A percentile compares a stretch with the other conserved stretches of the same genome.
Conservation (phyloP, 2,888 invertebrate species). For the Pinctada fucata region DNA sequence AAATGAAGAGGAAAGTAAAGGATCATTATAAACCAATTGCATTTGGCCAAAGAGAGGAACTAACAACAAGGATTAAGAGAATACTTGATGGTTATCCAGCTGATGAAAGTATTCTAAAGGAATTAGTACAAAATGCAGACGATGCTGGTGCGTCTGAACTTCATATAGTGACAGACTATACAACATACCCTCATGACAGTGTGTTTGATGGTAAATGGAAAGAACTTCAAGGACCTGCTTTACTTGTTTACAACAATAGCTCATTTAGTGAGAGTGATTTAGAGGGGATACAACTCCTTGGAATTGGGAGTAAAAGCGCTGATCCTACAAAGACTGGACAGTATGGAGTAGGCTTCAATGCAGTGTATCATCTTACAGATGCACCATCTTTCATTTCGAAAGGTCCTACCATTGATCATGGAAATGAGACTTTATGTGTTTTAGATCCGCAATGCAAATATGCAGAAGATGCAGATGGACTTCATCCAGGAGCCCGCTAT, state of each 20-base stretch:
- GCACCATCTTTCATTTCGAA: constrained; percentile 60
- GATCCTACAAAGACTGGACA: constrained; percentile 63
- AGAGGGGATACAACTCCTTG: constrained; percentile 60
- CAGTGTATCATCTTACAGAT: constrained; percentile 67
- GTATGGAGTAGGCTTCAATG: constrained; percentile 69
- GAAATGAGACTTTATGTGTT: constrained; percentile 63
- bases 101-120: constrained; percentile 70
- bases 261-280: constrained; percentile 56
- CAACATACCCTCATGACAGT: constrained; percentile 43
- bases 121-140: constrained; percentile 72
- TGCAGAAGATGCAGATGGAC: constrained; percentile 48
- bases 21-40: constrained; percentile 30
- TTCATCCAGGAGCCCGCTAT: constrained; percentile 40
- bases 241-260: constrained; percentile 62
- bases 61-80: constrained; percentile 65
- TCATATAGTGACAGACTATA: constrained; percentile 66
- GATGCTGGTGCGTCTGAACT: constrained; percentile 71
- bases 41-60: constrained; percentile 70
- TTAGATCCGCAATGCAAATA: constrained; percentile 70
- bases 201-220: constrained; percentile 55
- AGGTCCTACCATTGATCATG: constrained; percentile 46
- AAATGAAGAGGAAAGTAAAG: constrained; percentile 31
- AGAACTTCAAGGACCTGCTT: constrained; percentile 60
- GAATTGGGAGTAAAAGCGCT: constrained; percentile 59
- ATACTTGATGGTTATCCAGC: constrained; percentile 68